Evolutionary conservation across 2,113 vertebrate genomes (phyloP).

Genomic region (Crotalus tigris): DNA sequence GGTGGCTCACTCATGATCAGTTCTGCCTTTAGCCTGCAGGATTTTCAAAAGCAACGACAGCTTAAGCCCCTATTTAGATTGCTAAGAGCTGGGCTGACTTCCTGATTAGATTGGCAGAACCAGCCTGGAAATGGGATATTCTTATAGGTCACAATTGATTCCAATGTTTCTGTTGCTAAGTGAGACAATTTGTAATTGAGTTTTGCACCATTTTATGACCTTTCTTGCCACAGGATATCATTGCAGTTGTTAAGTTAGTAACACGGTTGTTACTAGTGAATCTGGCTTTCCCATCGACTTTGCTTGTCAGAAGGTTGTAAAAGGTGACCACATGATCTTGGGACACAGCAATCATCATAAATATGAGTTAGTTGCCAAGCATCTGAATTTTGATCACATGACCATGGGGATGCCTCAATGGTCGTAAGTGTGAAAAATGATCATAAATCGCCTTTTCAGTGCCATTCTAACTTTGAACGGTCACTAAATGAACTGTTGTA

Average conservation of each 20-base stretch:
- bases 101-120: not conserved
- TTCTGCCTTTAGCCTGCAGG: not conserved
- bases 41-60: not conserved
- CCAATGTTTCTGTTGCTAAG: not conserved
- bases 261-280: not conserved
- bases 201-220: not conserved
- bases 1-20: not conserved
- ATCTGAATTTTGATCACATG: not conserved
- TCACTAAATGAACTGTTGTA: not conserved
- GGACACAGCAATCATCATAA: not conserved
- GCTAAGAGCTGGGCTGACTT: not conserved
- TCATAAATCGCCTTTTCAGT: not conserved
- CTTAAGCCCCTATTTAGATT: not conserved
- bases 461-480: not conserved
- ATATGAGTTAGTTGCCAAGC: not conserved
- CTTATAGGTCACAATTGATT: not conserved
- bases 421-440: not conserved
- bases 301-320: not conserved
- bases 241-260: not conserved
- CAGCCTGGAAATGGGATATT: not conserved
- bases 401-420: not conserved
- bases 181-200: not conserved
- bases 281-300: not conserved
- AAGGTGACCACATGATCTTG: not conserved
- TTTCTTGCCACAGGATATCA: not conserved